Percentiles rank a stretch among this genome's conserved stretches.
Conservation (phyloP, 2,113 vertebrate species). For the Thamnophis sirtalis region DNA sequence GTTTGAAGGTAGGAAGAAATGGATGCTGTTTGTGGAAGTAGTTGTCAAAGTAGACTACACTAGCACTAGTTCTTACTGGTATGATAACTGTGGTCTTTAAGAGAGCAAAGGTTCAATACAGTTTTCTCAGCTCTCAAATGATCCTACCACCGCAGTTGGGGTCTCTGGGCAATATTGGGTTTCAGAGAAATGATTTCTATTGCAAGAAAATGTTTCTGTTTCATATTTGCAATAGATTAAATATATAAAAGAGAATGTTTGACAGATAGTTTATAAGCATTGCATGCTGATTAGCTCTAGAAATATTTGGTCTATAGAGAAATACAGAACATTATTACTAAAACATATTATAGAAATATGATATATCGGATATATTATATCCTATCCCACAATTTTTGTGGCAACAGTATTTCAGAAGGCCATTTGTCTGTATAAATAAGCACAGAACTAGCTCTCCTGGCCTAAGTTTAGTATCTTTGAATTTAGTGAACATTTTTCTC, state of each 20-base stretch:
- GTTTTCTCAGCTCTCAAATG: not conserved
- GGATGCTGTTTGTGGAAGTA: not conserved
- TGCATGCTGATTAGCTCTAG: slow-evolving; percentile 5
- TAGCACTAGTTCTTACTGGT: not conserved
- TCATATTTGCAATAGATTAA: not conserved
- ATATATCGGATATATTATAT: no score
- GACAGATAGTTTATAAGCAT: slow-evolving; percentile 45
- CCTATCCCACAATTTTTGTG: not conserved
- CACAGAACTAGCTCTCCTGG: not conserved
- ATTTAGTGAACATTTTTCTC: not conserved
- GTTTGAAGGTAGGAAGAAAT: not conserved
- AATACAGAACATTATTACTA: not conserved
- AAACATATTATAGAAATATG: not conserved
- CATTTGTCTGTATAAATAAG: not conserved
- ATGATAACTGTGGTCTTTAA: not conserved
- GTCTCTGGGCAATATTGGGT: not conserved
- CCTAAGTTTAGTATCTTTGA: not conserved
- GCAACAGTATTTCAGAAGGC: not conserved
- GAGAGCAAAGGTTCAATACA: not conserved
- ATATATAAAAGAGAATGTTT: not conserved
- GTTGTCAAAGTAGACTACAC: not conserved
- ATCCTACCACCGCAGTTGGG: not conserved
- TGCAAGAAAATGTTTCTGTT: not conserved
- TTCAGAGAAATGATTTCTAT: not conserved
- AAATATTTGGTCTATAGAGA: slow-evolving; percentile 27